Evolutionary conservation across 1,140 invertebrate species (phyloP).

Genomic region (Spodoptera litura): DNA sequence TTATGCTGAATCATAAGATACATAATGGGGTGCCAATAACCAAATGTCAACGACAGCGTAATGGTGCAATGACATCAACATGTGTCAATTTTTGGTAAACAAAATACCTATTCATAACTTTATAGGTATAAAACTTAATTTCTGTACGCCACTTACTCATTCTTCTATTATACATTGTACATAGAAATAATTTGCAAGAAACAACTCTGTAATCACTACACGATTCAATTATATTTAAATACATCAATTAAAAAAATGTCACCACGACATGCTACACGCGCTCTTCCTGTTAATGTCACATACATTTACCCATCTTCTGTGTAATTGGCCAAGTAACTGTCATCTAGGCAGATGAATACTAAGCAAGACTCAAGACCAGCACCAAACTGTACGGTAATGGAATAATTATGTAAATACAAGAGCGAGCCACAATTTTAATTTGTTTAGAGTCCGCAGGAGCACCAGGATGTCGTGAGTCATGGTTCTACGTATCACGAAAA

Average conservation of each 20-base stretch:
- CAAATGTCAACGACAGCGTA: conserved; percentile 32
- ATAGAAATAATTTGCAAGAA: background rate
- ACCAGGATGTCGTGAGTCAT: conserved; percentile 16
- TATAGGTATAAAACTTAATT: too few relatives aligned
- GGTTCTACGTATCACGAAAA: background rate
- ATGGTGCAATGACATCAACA: conserved; percentile 15
- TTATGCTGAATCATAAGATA: conserved; percentile 35
- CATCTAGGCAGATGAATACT: conserved; percentile 11
- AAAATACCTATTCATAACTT: too few relatives aligned
- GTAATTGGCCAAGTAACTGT: conserved; percentile 1
- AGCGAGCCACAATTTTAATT: conserved; percentile 7
- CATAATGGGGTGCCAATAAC: conserved; percentile 32
- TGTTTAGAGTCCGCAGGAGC: conserved; percentile 3
- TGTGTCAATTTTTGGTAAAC: background rate
- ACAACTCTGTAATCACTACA: background rate
- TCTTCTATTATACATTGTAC: too few relatives aligned
- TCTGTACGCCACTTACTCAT: too few relatives aligned
- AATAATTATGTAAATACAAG: conserved; percentile 35
- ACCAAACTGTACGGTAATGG: background rate
- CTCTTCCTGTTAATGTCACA: conserved; percentile 1
- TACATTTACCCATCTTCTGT: conserved; percentile 6
- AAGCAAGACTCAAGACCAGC: background rate
- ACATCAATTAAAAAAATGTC: conserved; percentile 15
- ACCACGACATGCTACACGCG: background rate
- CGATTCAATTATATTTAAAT: conserved; percentile 5